A percentile compares a stretch with the other conserved stretches of the same genome.
These are phyloP conservation scores for Motacilla alba DNA, from an alignment of 2,113 vertebrate species.

Conservation along the genomic window DNA sequence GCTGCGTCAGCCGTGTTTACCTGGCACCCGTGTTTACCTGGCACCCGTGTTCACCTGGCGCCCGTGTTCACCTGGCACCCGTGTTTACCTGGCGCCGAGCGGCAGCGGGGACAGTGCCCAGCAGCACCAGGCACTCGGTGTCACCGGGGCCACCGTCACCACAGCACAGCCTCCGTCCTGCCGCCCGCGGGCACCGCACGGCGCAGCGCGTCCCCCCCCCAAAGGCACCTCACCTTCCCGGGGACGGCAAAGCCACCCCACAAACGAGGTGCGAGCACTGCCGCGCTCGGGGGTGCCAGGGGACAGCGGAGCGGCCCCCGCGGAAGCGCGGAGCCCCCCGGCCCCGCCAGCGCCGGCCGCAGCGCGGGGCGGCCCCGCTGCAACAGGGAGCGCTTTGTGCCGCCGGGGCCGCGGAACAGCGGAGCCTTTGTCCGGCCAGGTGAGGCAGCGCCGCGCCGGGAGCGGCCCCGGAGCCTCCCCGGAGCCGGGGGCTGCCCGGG, in stretches of 20 bases:
- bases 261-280: accelerated
- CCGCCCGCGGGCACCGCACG: accelerated
- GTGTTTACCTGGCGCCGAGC: background rate
- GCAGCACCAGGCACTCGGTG: background rate
- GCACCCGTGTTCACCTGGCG: no score
- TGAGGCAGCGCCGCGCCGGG: background rate
- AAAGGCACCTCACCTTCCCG: background rate
- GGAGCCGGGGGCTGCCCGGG: background rate
- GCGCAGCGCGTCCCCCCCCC: background rate
- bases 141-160: background rate
- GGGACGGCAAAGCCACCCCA: background rate
- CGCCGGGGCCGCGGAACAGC: background rate
- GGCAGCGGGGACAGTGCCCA: background rate
- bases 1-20: background rate
- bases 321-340: background rate
- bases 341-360: background rate
- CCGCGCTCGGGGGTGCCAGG: background rate
- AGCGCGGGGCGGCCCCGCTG: background rate
- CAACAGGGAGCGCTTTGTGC: slow-evolving; percentile 40
- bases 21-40: no score
- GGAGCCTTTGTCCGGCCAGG: background rate
- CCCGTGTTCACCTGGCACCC: no score
- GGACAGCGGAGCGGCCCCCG: accelerated
- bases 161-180: background rate
- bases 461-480: background rate